These are phyloP conservation scores for Phacellophora camtschatica DNA, from an alignment of 30 jellyfish, hydroid and myxozoan species.

Conservation along the genomic window DNA sequence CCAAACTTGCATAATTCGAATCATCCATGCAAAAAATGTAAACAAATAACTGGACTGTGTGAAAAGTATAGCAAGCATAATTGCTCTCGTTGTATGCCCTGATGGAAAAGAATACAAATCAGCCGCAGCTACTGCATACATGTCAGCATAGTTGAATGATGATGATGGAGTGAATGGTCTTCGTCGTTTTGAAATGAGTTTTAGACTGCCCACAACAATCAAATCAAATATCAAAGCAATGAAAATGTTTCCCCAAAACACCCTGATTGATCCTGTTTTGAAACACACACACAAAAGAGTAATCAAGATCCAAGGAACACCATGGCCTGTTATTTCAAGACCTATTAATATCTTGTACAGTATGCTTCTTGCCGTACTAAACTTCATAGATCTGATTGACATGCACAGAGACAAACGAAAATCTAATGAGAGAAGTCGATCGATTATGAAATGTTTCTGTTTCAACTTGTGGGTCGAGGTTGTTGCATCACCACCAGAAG, in stretches of 20 bases:
- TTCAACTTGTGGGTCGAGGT: no score
- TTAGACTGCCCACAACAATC: conserved; percentile 57
- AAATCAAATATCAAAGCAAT: conserved; percentile 72
- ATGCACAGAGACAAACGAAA: background rate
- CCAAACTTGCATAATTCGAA: conserved; percentile 26
- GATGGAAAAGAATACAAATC: conserved; percentile 92
- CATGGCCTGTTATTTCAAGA: conserved; percentile 91
- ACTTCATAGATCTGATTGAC: conserved; percentile 8
- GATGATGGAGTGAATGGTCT: no score
- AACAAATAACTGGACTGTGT: no score
- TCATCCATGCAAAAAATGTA: background rate
- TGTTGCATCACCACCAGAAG: no score
- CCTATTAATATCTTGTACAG: conserved; percentile 16
- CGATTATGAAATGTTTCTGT: no score
- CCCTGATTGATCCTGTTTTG: conserved; percentile 1
- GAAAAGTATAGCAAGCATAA: conserved; percentile 51
- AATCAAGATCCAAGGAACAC: conserved; percentile 82
- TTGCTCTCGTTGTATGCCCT: conserved; percentile 95
- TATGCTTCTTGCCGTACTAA: background rate
- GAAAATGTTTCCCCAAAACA: conserved; percentile 23
- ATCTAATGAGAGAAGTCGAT: background rate
- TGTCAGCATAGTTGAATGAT: conserved; percentile 68
- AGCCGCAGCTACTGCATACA: conserved; percentile 64
- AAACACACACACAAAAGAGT: conserved; percentile 3
- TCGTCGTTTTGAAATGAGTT: conserved; percentile 56